Evolutionary conservation across 2,797 vertebrate genomes (phyloP).

Genomic region (Necrosyrtes monachus): DNA sequence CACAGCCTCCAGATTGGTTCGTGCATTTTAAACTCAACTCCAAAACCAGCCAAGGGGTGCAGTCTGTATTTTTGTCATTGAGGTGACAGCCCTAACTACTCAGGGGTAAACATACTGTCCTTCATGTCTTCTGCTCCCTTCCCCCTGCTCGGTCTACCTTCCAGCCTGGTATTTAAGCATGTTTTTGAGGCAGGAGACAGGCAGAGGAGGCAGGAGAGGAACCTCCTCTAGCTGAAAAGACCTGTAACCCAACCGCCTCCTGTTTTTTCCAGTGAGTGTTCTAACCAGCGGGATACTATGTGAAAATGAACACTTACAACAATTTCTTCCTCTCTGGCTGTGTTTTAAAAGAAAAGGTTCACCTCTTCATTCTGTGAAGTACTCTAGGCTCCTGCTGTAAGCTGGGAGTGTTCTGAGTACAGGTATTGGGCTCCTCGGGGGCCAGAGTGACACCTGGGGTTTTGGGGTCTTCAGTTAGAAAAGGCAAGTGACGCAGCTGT

Average conservation of each 20-base stretch:
- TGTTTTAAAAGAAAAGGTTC: neutral
- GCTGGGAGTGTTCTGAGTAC: neutral
- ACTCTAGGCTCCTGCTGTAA: neutral
- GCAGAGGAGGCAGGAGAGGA: neutral
- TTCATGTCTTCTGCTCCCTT: neutral
- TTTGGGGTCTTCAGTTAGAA: neutral
- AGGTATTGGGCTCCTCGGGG: neutral
- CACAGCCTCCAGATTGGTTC: neutral
- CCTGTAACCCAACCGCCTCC: neutral
- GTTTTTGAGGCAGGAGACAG: neutral
- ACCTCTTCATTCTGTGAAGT: neutral
- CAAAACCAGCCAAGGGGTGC: neutral
- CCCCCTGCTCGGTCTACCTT: neutral
- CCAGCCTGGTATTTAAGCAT: neutral
- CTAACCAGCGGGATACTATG: neutral
- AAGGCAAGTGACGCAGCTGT: neutral
- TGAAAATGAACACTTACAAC: neutral
- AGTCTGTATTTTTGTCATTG: neutral
- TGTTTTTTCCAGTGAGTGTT: neutral
- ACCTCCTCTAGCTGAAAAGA: neutral
- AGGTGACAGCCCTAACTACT: neutral
- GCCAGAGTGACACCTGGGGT: neutral
- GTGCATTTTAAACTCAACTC: neutral
- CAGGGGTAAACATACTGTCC: neutral
- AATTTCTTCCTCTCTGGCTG: neutral